phyloP scores from a whole-genome alignment of 1,140 invertebrate species.

The Drosophila arawakana region DNA sequence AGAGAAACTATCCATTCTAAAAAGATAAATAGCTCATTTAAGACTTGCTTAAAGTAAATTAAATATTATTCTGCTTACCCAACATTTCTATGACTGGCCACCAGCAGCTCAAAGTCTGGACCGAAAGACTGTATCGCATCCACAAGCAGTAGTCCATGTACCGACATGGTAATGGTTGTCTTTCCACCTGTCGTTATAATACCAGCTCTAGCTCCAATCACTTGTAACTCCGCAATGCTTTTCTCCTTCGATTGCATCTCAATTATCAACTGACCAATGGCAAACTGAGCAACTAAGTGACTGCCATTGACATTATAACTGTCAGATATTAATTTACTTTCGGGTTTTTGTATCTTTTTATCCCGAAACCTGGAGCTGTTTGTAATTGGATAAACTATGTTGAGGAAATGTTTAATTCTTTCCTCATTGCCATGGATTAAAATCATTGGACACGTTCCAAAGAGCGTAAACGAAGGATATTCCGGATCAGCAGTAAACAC shows the following conservation, averaged over 20 bases:
- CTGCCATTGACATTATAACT: conserved; percentile 80
- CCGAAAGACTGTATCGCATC: conserved; percentile 98
- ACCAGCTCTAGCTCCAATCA: conserved; percentile 93
- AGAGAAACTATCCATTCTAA: conserved; percentile 95
- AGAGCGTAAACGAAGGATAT: conserved; percentile 92
- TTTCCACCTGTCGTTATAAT: conserved; percentile 89
- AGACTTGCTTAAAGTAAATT: not conserved
- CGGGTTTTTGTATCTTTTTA: conserved; percentile 79
- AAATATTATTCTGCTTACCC: conserved; percentile 86
- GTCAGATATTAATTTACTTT: conserved; percentile 37
- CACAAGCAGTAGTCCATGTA: conserved; percentile 95
- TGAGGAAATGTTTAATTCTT: conserved; percentile 89
- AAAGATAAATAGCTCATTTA: conserved; percentile 35
- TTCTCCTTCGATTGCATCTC: conserved; percentile 93
- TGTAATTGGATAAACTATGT: conserved; percentile 85
- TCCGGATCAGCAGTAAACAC: conserved; percentile 93
- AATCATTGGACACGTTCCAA: conserved; percentile 93
- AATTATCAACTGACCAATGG: conserved; percentile 94
- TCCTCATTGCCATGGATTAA: conserved; percentile 96
- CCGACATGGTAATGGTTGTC: conserved; percentile 91
- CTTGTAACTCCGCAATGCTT: conserved; percentile 95
- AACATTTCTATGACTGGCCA: conserved; percentile 97
- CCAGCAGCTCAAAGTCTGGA: conserved; percentile 96
- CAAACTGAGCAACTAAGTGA: conserved; percentile 93
- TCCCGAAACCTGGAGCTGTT: conserved; percentile 53